Evolutionary conservation across 1,140 invertebrate genomes (phyloP), one percentile per base, ranked within the genome.

Genomic region (Leptoteleia sp.): DNA sequence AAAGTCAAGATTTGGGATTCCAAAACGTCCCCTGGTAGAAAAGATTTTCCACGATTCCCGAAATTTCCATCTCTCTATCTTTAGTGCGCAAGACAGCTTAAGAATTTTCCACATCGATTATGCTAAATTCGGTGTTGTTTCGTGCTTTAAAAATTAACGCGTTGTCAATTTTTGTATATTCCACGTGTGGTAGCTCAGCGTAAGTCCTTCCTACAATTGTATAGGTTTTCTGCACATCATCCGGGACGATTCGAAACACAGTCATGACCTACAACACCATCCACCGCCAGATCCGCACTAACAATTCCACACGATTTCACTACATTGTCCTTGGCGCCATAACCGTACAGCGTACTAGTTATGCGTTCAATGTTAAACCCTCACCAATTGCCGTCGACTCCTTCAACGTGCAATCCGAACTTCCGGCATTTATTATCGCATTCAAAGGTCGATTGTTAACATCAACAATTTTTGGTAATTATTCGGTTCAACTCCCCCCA

Each of bases 211-310:
- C 52, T 4, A 57, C 27, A 3, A 68, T 47, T 0, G 57, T 19
- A 29, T 71, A 54, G 9, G 11, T 8, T 0, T 54, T 54, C 11
- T 59, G 54, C 0, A 71, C 67, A 12, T 71, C 37, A n/a, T 71
- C 55, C 1, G 54, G 67, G 3, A 71, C 67, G 6, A 59, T 52
- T 19, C 42, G 35, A 1, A 50, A 17, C 19, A 11, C 33, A n/a
- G 16, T 31, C 0, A 16, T 22, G 0, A 68, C 42, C 0, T 50
- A n/a, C n/a, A n/a, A n/a, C n/a, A n/a, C n/a, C 33, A n/a, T 68
- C 64, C 8, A 68, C 1, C 0, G 8, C 5, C 4, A 57, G 13
- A 0, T 59, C 43, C 0, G 43, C 31, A n/a, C 52, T 8, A 1
- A 70, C 29, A 0, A 16, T 5, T 0, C 45, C 47, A 22, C 47